phyloP scores from a whole-genome alignment of 2,888 invertebrate species.

The Cheilosia pagana region DNA sequence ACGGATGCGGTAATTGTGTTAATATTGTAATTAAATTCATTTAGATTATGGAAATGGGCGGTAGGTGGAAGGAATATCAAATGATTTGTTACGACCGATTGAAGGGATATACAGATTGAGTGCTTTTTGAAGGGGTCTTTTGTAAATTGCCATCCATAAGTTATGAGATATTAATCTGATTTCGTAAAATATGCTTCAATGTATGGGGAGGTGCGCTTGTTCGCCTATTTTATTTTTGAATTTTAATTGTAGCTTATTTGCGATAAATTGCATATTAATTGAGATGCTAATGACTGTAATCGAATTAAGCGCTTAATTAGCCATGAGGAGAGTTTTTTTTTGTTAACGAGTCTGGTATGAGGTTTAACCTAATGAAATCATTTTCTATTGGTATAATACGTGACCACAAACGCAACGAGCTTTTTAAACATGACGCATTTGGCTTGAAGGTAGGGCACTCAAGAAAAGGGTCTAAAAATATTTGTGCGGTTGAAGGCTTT shows the following conservation, averaged over 20 bases:
- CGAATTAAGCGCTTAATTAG: slow-evolving; percentile 8
- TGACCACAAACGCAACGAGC: no score
- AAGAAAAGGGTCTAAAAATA: no score
- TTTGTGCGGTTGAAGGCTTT: no score
- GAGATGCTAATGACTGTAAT: slow-evolving; percentile 25
- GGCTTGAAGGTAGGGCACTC: no score
- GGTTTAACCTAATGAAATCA: no score
- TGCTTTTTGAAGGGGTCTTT: slow-evolving; percentile 34
- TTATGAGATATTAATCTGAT: slow-evolving; percentile 66
- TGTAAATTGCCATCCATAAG: slow-evolving; percentile 45
- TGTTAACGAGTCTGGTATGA: no score
- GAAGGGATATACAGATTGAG: slow-evolving; percentile 14
- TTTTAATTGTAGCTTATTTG: neutral
- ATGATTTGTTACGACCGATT: slow-evolving; percentile 48
- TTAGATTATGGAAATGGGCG: neutral
- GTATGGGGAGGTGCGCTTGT: neutral
- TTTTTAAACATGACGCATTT: no score
- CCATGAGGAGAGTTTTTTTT: neutral
- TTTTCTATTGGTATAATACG: no score
- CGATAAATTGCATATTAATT: slow-evolving; percentile 29
- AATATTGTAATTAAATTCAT: slow-evolving; percentile 65
- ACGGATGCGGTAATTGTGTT: slow-evolving; percentile 58
- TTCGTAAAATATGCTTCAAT: slow-evolving; percentile 29
- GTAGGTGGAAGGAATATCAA: neutral
- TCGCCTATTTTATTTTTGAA: neutral